A percentile compares a stretch with the other conserved stretches of the same genome.
phyloP scores from a whole-genome alignment of 2,797 vertebrate genomes.

The Clarias pachynema region DNA sequence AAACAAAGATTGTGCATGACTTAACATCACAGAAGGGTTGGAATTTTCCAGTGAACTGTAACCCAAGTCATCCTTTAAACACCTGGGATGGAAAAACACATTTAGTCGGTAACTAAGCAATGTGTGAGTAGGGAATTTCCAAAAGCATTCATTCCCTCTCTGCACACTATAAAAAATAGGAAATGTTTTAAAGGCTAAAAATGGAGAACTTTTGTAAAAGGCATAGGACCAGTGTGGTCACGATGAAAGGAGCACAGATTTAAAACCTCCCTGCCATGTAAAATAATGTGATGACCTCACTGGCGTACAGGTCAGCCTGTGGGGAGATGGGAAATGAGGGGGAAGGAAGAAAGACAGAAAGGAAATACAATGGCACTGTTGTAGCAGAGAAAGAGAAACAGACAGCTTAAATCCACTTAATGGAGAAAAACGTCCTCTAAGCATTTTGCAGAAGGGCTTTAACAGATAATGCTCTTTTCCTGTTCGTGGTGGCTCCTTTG shows the following conservation, averaged over 20 bases:
- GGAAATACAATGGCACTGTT: conserved; percentile 51
- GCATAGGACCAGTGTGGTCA: conserved; percentile 1
- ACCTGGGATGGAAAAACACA: conserved; percentile 60
- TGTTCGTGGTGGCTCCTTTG: conserved; percentile 35
- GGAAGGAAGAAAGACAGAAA: conserved; percentile 44
- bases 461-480: conserved; percentile 52
- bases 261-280: conserved; percentile 61
- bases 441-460: conserved; percentile 56
- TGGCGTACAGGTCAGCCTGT: conserved; percentile 46
- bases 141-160: conserved; percentile 29
- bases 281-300: conserved; percentile 58
- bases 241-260: conserved; percentile 33
- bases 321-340: conserved; percentile 41
- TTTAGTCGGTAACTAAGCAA: conserved; percentile 55
- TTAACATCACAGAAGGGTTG: conserved; percentile 43
- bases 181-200: conserved; percentile 11
- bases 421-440: conserved; percentile 50
- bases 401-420: conserved; percentile 53
- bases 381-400: conserved; percentile 44
- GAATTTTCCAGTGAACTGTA: conserved; percentile 57
- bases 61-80: conserved; percentile 69
- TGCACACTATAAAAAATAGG: conserved; percentile 2
- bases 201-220: conserved; percentile 21
- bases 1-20: conserved; percentile 9
- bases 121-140: conserved; percentile 70